Base-by-base conservation (phyloP, 1,140 invertebrate species). In the Prorops nasuta region DNA sequence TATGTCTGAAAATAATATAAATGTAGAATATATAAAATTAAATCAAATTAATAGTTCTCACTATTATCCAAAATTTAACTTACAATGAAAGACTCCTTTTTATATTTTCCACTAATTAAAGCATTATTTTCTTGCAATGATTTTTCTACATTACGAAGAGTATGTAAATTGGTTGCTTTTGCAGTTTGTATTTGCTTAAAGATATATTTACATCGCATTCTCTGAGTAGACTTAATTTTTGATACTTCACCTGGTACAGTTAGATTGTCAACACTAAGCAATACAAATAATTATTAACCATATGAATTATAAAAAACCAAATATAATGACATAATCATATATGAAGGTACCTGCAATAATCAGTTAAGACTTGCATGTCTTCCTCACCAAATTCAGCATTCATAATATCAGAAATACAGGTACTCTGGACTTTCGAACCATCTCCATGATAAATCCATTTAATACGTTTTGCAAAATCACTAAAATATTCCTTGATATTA, bases 291-390 rank as follows among this genome's bases (percentile, higher is more conserved):
- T 16, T 37, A 35, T 18, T 19, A 6, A 39, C 20, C 31, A n/a
- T n/a, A n/a, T n/a, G n/a, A n/a, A n/a, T n/a, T n/a, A n/a, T n/a
- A n/a, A n/a, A n/a, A n/a, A n/a, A n/a, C n/a, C n/a, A n/a, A n/a
- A n/a, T n/a, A n/a, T n/a, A n/a, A 35, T 16, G 22, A 44, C 14
- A 2, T 36, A 37, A 18, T 24, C 3, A 20, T 16, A 21, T 24
- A 8, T 3, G 9, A 14, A 16, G 1, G 31, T 60, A 63, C 60
- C 56, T 63, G 46, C 66, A 69, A 39, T 67, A 66, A 15, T 57
- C 42, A 6, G 32, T 35, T 8, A 69, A 32, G 35, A 66, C 41
- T 7, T 41, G 17, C 9, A 40, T 53, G 21, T 60, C 56, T n/a
- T 63, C 56, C 7, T 63, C 32, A 10, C 36, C 34, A n/a, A 67